Base-by-base conservation (phyloP, 2,888 invertebrate genomes). In the Bellardia pandia region DNA sequence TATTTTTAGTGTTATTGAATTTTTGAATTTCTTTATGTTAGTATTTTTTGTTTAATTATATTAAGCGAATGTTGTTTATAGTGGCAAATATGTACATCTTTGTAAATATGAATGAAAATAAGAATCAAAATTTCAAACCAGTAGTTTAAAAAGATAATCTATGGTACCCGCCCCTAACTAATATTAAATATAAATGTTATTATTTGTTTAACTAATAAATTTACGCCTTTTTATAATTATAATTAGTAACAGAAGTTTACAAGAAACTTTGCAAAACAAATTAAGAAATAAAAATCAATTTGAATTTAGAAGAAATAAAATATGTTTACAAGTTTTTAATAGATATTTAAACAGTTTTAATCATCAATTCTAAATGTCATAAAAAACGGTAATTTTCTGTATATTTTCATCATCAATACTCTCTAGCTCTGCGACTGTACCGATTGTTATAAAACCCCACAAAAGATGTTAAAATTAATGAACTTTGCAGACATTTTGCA, bases 401-500 rank as follows among this genome's bases (percentile, higher is more conserved):
- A 6, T 5, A n/a, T 3, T 7, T 45, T 11, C 9, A 45, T 33
- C 2, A 33, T 5, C 33, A 33, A 33, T 4, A 33, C 45, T 45
- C 11, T 45, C 13, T 45, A 45, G 13, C 2, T 11, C 45, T 45
- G 13, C 11, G 45, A 51, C 51, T 51, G 51, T 51, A 51, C 51
- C n/a, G 7, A 5, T n/a, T 14, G n/a, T 11, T 11, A 8, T 0
- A 45, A 45, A 45, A 45, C 45, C 11, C 13, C 48, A 48, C 9
- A 45, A n/a, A 16, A n/a, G 16, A 16, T 30, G 11, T 30, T 30
- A 30, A 30, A 60, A 60, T 14, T 13, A 37, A 66, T 14, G 23
- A 53, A 66, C 16, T 66, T 77, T 56, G 53, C 62, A 64, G 64
- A 76, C 16, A 76, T 9, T 76, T 66, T 16, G 40, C 62, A 37